Evolutionary conservation across 64 coral and sea anemone species (phyloP), one percentile per base, ranked within the genome.

Genomic region (Pachyseris speciosa): DNA sequence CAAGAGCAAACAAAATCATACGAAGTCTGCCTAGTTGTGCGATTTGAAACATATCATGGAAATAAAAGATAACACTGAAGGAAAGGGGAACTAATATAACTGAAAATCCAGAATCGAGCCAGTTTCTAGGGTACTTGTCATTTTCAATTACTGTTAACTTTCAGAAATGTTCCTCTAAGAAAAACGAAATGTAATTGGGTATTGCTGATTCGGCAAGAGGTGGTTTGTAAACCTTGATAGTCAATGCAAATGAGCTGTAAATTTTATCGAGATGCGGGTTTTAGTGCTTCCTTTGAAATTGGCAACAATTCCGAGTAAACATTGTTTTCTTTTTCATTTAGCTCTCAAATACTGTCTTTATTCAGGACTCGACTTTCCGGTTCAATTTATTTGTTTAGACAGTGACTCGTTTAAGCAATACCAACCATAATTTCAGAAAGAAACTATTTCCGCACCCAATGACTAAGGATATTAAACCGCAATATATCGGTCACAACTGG

Each of bases 351-450:
- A 25, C 22, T 48, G 40, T 79, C 27, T 57, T 50, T 57, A 33
- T 33, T n/a, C 47, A 79, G 58, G 50, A 58, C 20, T 32, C 20
- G 32, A 58, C 37, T 81, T 61, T 81, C 77, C 77, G 31, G 53
- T 60, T 33, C 9, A 60, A 63, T 81, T 81, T 81, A 80, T 37
- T 20, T 37, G 22, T 81, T 81, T 61, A 39, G 52, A 81, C 20
- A 81, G 53, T 13, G 32, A 77, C 53, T 41, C 53, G 20, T 80
- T 80, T 34, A 40, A 37, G 6, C 55, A 57, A 34, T 19, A 61
- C 48, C 36, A 45, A 74, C 38, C n/a, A 30, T 45, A 9, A 5
- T 48, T 17, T 49, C 25, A 47, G 1, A 75, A 75, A 75, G 24
- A 37, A 24, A 20, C 6, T 37, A 20, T 55, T 57, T 36, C 50